Conservation (phyloP, 2,888 invertebrate genomes). For the Mechanitis messenoides region DNA sequence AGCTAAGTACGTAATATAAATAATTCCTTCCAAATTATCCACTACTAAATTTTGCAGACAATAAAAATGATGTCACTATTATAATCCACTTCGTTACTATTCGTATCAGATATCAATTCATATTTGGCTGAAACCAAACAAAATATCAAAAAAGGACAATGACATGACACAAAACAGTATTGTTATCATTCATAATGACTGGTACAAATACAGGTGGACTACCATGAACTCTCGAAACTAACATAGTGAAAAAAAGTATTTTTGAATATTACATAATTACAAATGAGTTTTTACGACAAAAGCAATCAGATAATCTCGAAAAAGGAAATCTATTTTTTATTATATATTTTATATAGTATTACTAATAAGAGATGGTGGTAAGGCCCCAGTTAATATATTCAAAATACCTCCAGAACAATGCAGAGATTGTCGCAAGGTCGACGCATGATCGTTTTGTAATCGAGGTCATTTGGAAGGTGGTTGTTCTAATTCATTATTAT, state of each 20-base stretch:
- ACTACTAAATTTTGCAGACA: too few species aligned
- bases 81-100: conserved; percentile 18
- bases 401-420: conserved; percentile 25
- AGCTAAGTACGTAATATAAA: too few species aligned
- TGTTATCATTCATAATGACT: conserved; percentile 15
- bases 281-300: too few species aligned
- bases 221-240: too few species aligned
- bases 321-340: too few species aligned
- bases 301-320: too few species aligned
- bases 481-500: background rate
- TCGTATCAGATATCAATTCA: conserved; percentile 13
- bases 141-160: conserved; percentile 19
- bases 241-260: too few species aligned
- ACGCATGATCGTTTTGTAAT: conserved; percentile 18
- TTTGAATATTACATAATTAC: too few species aligned
- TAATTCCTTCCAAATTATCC: too few species aligned
- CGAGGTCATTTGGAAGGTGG: conserved; percentile 24
- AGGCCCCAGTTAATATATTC: conserved; percentile 24
- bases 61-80: conserved; percentile 19
- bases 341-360: background rate
- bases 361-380: too few species aligned
- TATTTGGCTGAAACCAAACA: conserved; percentile 12
- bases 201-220: conserved; percentile 4
- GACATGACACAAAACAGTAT: conserved; percentile 12
- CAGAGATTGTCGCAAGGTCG: conserved; percentile 30